A percentile compares a stretch with the other conserved stretches of the same genome.
Conservation (phyloP, 2,113 vertebrate species). For the Actenoides hombroni region DNA sequence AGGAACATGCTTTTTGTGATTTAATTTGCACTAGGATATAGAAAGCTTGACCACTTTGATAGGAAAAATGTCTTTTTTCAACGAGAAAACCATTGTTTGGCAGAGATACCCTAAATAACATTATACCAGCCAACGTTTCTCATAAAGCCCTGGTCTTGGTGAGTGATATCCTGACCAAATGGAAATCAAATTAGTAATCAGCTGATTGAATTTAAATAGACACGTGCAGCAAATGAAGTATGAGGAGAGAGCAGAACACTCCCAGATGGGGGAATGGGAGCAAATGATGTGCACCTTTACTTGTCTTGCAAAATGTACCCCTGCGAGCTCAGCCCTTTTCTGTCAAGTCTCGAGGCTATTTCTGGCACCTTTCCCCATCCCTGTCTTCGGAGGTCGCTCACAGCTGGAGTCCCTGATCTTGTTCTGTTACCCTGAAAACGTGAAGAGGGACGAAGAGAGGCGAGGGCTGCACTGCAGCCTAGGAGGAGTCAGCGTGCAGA, state of each 20-base stretch:
- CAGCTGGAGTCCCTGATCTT: background rate
- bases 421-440: background rate
- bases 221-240: background rate
- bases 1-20: background rate
- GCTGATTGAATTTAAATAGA: background rate
- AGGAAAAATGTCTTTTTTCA: background rate
- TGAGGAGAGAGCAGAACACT: slow-evolving; percentile 21
- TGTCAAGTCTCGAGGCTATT: background rate
- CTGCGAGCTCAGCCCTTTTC: background rate
- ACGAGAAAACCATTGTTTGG: background rate
- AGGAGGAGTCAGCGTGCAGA: background rate
- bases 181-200: slow-evolving; percentile 32
- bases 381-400: background rate
- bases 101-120: background rate
- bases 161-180: background rate
- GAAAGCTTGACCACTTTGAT: background rate
- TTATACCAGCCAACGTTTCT: background rate
- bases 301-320: background rate
- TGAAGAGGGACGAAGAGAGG: background rate
- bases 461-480: background rate
- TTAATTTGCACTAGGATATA: background rate
- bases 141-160: background rate
- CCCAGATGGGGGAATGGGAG: slow-evolving; percentile 16
- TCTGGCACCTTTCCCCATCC: background rate
- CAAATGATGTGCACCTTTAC: background rate